Percentiles rank a stretch among this genome's conserved stretches.
Evolutionary conservation across 2,797 vertebrate species (phyloP).

Genomic region (Alauda arvensis): DNA sequence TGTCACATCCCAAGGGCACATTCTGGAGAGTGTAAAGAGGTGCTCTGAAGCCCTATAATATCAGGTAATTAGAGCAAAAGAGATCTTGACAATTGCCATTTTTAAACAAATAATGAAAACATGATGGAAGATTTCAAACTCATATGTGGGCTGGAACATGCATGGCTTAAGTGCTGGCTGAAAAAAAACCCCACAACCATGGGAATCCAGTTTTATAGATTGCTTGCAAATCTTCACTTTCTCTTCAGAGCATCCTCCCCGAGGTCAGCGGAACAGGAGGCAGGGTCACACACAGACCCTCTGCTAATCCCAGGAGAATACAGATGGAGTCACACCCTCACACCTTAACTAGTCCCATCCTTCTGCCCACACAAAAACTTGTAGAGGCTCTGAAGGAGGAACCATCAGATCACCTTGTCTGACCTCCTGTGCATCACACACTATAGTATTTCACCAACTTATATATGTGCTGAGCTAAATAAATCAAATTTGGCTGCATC

Average conservation of each 20-base stretch:
- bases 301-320: not conserved
- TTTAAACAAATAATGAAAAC: constrained; percentile 51
- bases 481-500: constrained; percentile 31
- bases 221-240: constrained; percentile 3
- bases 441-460: constrained; percentile 36
- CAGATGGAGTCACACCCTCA: not conserved
- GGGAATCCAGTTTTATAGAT: not conserved
- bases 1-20: constrained; percentile 3
- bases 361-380: not conserved
- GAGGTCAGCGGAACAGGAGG: not conserved
- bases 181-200: not conserved
- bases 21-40: constrained; percentile 5
- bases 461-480: constrained; percentile 23
- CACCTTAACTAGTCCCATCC: not conserved
- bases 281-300: not conserved
- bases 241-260: not conserved
- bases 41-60: not conserved
- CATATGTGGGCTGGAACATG: not conserved
- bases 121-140: constrained; percentile 34
- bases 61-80: constrained; percentile 44
- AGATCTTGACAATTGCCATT: constrained; percentile 3
- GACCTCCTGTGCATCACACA: constrained; percentile 30
- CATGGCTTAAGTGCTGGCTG: not conserved
- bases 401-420: constrained; percentile 45
- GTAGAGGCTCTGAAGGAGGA: not conserved